phyloP scores from a whole-genome alignment of 35 echinoderm and acorn worm genomes.

The Heliocidaris tuberculata region DNA sequence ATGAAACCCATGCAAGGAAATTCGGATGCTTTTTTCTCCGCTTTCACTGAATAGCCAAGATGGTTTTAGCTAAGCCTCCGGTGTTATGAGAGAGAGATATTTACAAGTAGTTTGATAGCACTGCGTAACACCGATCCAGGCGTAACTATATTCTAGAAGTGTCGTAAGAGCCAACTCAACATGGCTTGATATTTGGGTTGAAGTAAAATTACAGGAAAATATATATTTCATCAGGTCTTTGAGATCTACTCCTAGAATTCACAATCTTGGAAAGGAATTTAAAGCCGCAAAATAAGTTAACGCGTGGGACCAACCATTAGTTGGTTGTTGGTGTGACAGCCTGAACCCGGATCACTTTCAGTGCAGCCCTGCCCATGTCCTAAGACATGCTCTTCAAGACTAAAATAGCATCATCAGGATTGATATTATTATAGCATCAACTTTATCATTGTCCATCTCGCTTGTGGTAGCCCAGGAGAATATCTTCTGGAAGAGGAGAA shows the following conservation, averaged over 20 bases:
- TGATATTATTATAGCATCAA: background rate
- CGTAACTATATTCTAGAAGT: background rate
- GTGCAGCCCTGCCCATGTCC: background rate
- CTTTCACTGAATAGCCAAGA: constrained; percentile 29
- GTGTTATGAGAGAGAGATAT: constrained; percentile 6
- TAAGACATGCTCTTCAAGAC: background rate
- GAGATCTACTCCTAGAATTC: background rate
- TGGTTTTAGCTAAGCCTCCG: background rate
- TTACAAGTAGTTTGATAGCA: background rate
- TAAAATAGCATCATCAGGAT: background rate
- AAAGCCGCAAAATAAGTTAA: background rate
- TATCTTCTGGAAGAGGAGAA: background rate
- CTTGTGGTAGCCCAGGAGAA: background rate
- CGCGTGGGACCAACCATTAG: background rate
- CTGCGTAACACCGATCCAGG: background rate
- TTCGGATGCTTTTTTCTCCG: constrained; percentile 21
- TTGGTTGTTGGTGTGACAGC: background rate
- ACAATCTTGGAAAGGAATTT: background rate
- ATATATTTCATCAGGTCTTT: background rate
- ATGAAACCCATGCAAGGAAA: constrained; percentile 8
- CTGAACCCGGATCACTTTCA: background rate
- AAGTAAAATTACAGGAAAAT: background rate
- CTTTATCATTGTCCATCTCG: background rate
- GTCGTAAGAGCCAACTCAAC: background rate
- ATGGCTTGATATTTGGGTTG: background rate